A percentile compares a stretch with the other conserved stretches of the same genome.
These are phyloP conservation scores for Spilogale gracilis DNA, from an alignment of 2,113 vertebrate genomes.

Conservation along the genomic window DNA sequence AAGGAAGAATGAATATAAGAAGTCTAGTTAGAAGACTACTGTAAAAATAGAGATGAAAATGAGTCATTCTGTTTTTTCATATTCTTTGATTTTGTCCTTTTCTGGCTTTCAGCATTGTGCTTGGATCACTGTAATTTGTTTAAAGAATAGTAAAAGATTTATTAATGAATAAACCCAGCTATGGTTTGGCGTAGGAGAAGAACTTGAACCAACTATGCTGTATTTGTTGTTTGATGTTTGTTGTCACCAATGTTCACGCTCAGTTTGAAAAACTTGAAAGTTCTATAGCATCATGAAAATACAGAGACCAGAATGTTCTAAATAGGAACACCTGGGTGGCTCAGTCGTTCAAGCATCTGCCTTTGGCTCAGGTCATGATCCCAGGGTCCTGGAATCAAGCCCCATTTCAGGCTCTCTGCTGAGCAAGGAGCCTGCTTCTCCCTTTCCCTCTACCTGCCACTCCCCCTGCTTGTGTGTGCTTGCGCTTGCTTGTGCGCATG, in stretches of 20 bases:
- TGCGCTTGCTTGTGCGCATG: too few relatives aligned
- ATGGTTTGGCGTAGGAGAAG: not conserved
- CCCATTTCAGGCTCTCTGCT: not conserved
- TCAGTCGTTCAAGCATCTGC: not conserved
- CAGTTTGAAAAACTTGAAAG: not conserved
- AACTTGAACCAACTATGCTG: not conserved
- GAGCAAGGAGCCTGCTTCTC: not conserved
- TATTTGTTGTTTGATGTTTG: not conserved
- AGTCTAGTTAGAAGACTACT: not conserved
- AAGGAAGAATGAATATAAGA: not conserved
- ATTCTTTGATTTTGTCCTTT: not conserved
- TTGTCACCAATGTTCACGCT: not conserved
- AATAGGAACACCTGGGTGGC: not conserved
- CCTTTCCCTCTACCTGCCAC: not conserved
- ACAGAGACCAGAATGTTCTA: not conserved
- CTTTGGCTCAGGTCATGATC: not conserved
- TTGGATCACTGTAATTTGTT: not conserved
- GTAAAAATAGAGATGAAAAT: not conserved
- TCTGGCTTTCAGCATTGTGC: not conserved
- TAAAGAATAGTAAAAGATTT: constrained; percentile 24
- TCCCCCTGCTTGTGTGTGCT: not conserved
- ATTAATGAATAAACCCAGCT: not conserved
- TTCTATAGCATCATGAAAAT: constrained; percentile 27
- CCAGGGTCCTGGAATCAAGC: not conserved
- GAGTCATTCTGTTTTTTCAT: not conserved